phyloP scores from a whole-genome alignment of 2,113 vertebrate genomes.

The Suricata suricatta region DNA sequence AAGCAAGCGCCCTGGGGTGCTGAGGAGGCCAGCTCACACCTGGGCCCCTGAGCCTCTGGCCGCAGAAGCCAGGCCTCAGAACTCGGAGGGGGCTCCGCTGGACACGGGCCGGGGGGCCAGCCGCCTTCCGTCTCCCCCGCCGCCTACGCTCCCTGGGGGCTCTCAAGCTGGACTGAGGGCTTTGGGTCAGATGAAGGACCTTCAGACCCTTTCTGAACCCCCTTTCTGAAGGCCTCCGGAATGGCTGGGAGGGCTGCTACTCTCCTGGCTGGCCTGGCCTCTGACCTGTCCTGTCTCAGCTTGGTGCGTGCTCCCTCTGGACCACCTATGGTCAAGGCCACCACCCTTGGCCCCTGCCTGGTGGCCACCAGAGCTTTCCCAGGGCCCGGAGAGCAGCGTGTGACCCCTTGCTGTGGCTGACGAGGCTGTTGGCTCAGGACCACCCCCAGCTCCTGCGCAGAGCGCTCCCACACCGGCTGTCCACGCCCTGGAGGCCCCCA shows the following conservation, averaged over 20 bases:
- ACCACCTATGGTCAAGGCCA: neutral
- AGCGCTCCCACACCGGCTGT: no score
- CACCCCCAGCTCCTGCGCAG: neutral
- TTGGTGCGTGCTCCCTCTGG: neutral
- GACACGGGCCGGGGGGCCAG: neutral
- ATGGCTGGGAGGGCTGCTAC: no score
- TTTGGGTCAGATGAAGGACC: neutral
- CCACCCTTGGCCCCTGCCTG: neutral
- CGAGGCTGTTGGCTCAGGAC: neutral
- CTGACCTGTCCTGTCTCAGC: neutral
- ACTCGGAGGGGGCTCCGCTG: accelerated
- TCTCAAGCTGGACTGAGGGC: neutral
- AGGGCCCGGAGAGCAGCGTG: no score
- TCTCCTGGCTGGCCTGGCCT: neutral
- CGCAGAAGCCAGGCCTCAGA: neutral
- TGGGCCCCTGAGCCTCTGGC: neutral
- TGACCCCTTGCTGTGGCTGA: neutral
- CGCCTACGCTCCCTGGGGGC: neutral
- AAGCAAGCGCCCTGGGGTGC: neutral
- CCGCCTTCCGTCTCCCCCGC: neutral
- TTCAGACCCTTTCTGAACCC: neutral
- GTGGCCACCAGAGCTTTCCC: neutral
- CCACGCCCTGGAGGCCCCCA: neutral
- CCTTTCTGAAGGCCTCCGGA: neutral
- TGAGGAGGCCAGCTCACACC: accelerated